These are phyloP conservation scores for Dichetophora obliterata DNA, from an alignment of 2,888 invertebrate genomes.

Conservation along the genomic window DNA sequence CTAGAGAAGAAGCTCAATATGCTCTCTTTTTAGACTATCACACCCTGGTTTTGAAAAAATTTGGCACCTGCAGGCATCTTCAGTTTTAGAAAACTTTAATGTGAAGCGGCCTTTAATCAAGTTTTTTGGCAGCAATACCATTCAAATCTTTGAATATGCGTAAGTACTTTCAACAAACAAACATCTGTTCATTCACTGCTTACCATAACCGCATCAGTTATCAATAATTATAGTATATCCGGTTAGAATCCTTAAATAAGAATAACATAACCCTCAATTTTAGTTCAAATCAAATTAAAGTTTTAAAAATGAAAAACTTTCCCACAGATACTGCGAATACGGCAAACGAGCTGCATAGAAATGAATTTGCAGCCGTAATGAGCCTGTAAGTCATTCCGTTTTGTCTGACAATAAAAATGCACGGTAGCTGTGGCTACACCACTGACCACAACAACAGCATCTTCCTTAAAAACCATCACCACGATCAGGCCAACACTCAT, in stretches of 20 bases:
- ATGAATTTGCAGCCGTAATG: slow-evolving; percentile 9
- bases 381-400: slow-evolving; percentile 17
- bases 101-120: too few relatives aligned
- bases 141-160: too few relatives aligned
- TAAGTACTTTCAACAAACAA: background rate
- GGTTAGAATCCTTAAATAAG: background rate
- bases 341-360: background rate
- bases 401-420: slow-evolving; percentile 9
- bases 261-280: background rate
- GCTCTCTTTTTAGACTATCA: too few relatives aligned
- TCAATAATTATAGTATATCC: slow-evolving; percentile 5
- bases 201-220: background rate
- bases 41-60: too few relatives aligned
- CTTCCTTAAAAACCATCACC: slow-evolving; percentile 15
- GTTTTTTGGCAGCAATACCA: too few relatives aligned
- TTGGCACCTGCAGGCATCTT: too few relatives aligned
- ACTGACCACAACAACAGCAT: slow-evolving; percentile 38
- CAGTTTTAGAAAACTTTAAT: too few relatives aligned
- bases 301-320: slow-evolving; percentile 17
- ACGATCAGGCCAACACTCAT: slow-evolving; percentile 10
- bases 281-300: slow-evolving; percentile 21
- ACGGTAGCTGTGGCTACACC: slow-evolving; percentile 39
- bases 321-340: slow-evolving; percentile 8
- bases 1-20: too few relatives aligned
- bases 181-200: background rate